Conservation (phyloP, 2,113 vertebrate genomes). For the Protobothrops flavoviridis region DNA sequence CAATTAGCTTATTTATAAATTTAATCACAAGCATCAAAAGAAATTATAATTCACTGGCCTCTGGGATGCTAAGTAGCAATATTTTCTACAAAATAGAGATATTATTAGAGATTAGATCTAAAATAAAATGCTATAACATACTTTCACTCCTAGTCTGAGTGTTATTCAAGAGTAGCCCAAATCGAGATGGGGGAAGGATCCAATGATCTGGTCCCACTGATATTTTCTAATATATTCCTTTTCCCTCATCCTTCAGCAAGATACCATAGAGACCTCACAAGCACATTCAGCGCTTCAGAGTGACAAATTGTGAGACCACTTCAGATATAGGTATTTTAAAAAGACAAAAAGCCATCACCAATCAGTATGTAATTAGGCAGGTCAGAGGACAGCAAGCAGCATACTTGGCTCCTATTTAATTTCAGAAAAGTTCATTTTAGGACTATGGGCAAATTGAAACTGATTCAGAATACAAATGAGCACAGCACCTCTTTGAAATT, state of each 20-base stretch:
- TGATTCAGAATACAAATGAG: neutral
- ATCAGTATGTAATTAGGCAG: neutral
- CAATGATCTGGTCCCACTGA: neutral
- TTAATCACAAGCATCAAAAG: neutral
- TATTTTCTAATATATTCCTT: neutral
- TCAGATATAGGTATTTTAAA: neutral
- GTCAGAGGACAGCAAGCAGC: neutral
- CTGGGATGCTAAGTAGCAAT: neutral
- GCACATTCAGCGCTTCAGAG: neutral
- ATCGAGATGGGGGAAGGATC: neutral
- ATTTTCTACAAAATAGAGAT: neutral
- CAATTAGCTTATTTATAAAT: neutral
- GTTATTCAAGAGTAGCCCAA: neutral
- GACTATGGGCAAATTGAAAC: neutral
- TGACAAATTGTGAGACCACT: neutral
- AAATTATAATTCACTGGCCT: neutral
- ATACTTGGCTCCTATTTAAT: neutral
- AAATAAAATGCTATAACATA: neutral
- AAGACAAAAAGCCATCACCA: neutral
- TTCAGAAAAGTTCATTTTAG: neutral
- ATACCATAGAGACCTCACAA: neutral
- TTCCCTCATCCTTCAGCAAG: neutral
- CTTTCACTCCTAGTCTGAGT: neutral
- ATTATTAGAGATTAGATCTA: neutral
- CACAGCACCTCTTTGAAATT: neutral